Conservation (phyloP, 2,797 vertebrate species). For the Urocyon cinereoargenteus region DNA sequence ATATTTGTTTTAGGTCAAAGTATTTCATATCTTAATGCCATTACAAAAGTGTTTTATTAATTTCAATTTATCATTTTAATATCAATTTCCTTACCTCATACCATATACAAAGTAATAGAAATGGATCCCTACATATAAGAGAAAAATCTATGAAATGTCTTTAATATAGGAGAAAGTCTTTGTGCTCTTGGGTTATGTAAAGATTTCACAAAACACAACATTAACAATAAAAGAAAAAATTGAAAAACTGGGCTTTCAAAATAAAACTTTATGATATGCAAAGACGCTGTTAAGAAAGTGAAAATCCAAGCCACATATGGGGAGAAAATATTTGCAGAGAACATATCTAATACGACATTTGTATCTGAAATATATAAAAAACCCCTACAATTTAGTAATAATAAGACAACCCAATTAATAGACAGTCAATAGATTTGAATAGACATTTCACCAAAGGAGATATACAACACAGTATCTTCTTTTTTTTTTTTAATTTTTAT, state of each 20-base stretch:
- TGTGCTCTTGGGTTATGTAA: neutral
- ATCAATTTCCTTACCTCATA: neutral
- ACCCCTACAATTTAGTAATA: neutral
- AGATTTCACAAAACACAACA: neutral
- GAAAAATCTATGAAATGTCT: neutral
- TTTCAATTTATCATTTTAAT: constrained; percentile 3
- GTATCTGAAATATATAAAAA: neutral
- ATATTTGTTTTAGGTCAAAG: neutral
- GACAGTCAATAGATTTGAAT: neutral
- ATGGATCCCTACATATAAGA: constrained; percentile 30
- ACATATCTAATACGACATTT: neutral
- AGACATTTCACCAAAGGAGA: constrained; percentile 8
- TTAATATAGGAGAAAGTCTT: neutral
- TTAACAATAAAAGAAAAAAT: constrained; percentile 33
- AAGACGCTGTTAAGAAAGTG: neutral
- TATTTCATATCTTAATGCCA: neutral
- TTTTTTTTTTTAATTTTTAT: too few species aligned
- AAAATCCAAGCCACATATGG: neutral
- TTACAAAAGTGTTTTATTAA: constrained; percentile 24
- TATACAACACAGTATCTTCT: neutral
- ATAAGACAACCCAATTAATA: neutral
- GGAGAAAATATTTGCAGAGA: neutral
- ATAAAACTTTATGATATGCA: neutral
- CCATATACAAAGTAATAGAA: constrained; percentile 9
- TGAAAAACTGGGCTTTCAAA: constrained; percentile 35